A percentile compares a stretch with the other conserved stretches of the same genome.
These are phyloP conservation scores for Tortricodes alternella DNA, from an alignment of 2,888 invertebrate species.

Conservation along the genomic window DNA sequence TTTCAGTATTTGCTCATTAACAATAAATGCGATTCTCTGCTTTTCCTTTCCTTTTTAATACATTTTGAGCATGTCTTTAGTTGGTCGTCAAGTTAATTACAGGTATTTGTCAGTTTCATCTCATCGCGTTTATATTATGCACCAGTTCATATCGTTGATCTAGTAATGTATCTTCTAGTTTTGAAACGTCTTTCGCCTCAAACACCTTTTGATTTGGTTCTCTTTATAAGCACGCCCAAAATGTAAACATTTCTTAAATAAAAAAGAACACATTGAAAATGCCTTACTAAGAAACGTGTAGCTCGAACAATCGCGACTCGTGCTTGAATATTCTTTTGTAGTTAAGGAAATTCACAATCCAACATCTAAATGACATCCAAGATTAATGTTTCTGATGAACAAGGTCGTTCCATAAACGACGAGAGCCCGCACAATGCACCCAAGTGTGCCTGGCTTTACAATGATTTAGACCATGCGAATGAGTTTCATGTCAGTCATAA, in stretches of 20 bases:
- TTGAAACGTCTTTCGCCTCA: too few species aligned
- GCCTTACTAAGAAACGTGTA: not conserved
- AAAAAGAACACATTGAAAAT: conserved; percentile 3
- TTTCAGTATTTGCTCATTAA: conserved; percentile 3
- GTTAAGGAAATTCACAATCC: conserved; percentile 29
- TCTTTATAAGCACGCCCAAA: too few species aligned
- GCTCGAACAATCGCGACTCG: conserved; percentile 4
- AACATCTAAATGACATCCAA: conserved; percentile 28
- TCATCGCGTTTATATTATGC: too few species aligned
- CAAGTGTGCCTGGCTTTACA: conserved; percentile 11
- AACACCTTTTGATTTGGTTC: too few species aligned
- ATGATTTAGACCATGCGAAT: conserved; percentile 16
- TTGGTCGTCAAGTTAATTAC: too few species aligned
- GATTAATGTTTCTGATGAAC: conserved; percentile 30
- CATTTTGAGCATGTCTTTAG: too few species aligned
- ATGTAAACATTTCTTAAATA: too few species aligned
- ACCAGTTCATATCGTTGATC: too few species aligned
- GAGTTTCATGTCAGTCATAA: conserved; percentile 3
- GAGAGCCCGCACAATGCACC: conserved; percentile 5
- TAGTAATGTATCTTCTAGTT: too few species aligned
- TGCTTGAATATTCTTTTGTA: conserved; percentile 16
- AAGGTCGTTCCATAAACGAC: conserved; percentile 28
- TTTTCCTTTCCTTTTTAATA: too few species aligned
- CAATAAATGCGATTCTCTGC: too few species aligned
- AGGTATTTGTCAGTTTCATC: too few species aligned